These are phyloP conservation scores for Vannuccia rotundouncinata DNA, from an alignment of 2,888 invertebrate species.

Conservation along the genomic window DNA sequence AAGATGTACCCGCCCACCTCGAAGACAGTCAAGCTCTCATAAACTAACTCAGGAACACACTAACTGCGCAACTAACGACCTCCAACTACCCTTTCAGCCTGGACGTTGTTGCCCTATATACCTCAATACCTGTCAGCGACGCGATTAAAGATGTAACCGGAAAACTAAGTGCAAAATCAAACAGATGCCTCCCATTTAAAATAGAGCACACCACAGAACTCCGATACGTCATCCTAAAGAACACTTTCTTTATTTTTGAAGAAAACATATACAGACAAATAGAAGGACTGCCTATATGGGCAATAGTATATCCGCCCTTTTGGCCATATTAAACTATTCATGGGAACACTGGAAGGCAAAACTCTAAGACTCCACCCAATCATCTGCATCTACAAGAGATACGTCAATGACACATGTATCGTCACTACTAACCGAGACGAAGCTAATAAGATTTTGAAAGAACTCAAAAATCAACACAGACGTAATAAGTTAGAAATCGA, in stretches of 20 bases:
- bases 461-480: slow-evolving; percentile 1
- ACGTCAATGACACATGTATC: slow-evolving; percentile 28
- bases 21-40: slow-evolving; percentile 1
- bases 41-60: background rate
- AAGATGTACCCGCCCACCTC: slow-evolving; percentile 18
- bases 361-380: slow-evolving; percentile 13
- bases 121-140: background rate
- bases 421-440: slow-evolving; percentile 17
- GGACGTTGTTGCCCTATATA: slow-evolving; percentile 13
- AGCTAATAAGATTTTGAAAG: slow-evolving; percentile 2
- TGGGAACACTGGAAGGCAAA: slow-evolving; percentile 10
- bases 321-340: slow-evolving; percentile 22
- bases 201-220: slow-evolving; percentile 12
- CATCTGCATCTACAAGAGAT: background rate
- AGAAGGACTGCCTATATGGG: slow-evolving; percentile 27
- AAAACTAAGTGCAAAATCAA: slow-evolving; percentile 7
- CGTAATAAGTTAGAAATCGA: slow-evolving; percentile 21
- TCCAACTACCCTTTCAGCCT: slow-evolving; percentile 16
- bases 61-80: background rate
- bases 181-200: slow-evolving; percentile 13
- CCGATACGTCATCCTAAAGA: background rate
- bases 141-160: slow-evolving; percentile 11
- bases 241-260: slow-evolving; percentile 19
- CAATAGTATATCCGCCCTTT: slow-evolving; percentile 13
- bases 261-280: slow-evolving; percentile 13